phyloP scores from a whole-genome alignment of 92 coral and sea anemone genomes.

The Epizoanthus fatuus region DNA sequence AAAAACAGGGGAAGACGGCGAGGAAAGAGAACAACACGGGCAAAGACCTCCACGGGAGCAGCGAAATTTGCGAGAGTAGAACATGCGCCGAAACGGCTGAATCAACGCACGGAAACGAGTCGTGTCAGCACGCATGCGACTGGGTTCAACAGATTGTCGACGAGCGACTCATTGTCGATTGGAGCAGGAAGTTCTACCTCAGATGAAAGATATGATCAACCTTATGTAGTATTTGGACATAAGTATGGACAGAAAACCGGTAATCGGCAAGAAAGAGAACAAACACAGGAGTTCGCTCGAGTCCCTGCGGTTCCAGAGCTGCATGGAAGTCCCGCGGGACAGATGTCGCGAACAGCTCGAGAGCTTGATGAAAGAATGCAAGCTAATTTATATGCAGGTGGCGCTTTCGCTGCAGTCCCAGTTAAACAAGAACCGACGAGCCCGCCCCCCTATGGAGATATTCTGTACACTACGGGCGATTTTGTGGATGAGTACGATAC shows the following conservation, averaged over 20 bases:
- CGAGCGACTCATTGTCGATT: slow-evolving; percentile 17
- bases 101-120: background rate
- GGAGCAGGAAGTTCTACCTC: background rate
- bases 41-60: background rate
- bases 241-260: background rate
- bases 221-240: background rate
- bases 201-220: background rate
- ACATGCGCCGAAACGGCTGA: background rate
- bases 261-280: background rate
- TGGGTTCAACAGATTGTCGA: background rate
- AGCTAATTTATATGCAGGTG: background rate
- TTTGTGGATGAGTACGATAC: background rate
- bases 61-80: slow-evolving; percentile 20
- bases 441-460: background rate
- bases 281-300: background rate
- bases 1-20: slow-evolving; percentile 1
- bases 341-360: background rate
- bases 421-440: background rate
- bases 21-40: slow-evolving; percentile 5
- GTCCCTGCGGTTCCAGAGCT: too few species aligned
- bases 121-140: slow-evolving; percentile 12
- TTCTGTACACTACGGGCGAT: slow-evolving; percentile 5
- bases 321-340: slow-evolving; percentile 2
- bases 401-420: background rate
- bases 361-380: background rate